Evolutionary conservation across 2,113 vertebrate genomes (phyloP).

Genomic region (Gallinago undulata): DNA sequence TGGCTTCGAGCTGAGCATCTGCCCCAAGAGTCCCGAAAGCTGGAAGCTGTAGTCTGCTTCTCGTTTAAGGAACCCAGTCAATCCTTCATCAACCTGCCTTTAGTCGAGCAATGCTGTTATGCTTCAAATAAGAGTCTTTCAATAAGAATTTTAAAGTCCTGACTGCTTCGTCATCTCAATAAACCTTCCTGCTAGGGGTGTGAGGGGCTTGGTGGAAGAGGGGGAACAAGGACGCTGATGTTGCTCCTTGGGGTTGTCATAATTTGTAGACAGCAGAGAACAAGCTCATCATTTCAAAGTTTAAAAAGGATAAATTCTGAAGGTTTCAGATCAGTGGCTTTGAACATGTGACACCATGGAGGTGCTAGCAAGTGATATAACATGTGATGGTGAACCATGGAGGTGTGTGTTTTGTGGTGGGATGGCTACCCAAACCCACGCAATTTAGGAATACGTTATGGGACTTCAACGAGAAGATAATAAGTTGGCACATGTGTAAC

Average conservation of each 20-base stretch:
- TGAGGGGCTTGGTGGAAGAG: not conserved
- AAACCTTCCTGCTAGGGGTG: accelerated
- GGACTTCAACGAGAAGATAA: not conserved
- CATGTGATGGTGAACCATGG: not conserved
- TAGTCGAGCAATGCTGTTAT: not conserved
- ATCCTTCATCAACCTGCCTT: not conserved
- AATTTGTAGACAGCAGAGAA: not conserved
- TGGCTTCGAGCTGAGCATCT: slow-evolving; percentile 11
- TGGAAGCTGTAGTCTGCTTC: not conserved
- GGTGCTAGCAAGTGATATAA: not conserved
- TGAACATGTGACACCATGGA: not conserved
- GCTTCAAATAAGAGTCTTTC: not conserved
- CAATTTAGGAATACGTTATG: not conserved
- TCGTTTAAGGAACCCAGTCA: not conserved
- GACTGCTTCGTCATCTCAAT: not conserved
- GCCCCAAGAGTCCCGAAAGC: not conserved
- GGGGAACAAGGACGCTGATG: accelerated
- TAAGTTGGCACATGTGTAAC: accelerated
- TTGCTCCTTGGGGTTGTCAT: not conserved
- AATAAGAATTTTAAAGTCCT: not conserved
- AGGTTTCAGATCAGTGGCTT: not conserved
- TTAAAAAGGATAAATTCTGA: not conserved
- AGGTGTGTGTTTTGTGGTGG: not conserved
- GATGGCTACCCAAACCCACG: accelerated
- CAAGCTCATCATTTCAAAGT: not conserved